Base-by-base conservation (phyloP, 2,888 invertebrate species). In the Synanthedon tipuliformis region DNA sequence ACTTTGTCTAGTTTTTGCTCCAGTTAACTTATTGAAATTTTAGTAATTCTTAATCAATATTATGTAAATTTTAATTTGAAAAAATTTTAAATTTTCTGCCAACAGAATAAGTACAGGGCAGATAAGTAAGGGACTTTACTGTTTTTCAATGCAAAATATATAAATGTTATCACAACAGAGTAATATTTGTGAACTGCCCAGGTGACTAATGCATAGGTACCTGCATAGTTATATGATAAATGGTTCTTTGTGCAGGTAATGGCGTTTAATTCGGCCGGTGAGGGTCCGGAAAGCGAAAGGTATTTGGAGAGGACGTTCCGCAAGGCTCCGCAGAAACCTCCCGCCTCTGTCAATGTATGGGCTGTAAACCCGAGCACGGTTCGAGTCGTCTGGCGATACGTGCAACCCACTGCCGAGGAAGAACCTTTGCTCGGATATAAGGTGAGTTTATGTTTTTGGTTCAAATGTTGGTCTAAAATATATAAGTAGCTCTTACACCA, bases 181-280 rank as follows among this genome's bases (percentile, higher is more conserved):
- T 8, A 27, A 7, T 7, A 7, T 34, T 34, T 34, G 27, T 8
- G 27, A 34, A 34, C 34, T 34, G 34, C 3, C 34, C 34, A 10
- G 34, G 34, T 10, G 8, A 34, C 34, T 34, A 34, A 7, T 34
- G 34, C 3, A 3, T 34, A 34, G 7, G 27, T 34, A 8, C 27
- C 27, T 34, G 8, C 27, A 34, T 34, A 23, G 23, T 4, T 23
- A 34, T 34, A 34, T 34, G 34, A 34, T 34, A 34, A 34, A 34
- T 34, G 34, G 34, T 34, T 34, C 34, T 34, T 8, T 34, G 10
- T 13, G n/a, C 53, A 87, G 87, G 87, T 95, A 2, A 97, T 98
- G 96, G 97, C 96, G 0, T 98, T 95, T 70, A 98, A 98, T 85
- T 92, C 94, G 0, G 98, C 98, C 3, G 98, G 98, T 2, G 97